Conservation (phyloP, 2,797 vertebrate species). For the Cossypha heuglini region DNA sequence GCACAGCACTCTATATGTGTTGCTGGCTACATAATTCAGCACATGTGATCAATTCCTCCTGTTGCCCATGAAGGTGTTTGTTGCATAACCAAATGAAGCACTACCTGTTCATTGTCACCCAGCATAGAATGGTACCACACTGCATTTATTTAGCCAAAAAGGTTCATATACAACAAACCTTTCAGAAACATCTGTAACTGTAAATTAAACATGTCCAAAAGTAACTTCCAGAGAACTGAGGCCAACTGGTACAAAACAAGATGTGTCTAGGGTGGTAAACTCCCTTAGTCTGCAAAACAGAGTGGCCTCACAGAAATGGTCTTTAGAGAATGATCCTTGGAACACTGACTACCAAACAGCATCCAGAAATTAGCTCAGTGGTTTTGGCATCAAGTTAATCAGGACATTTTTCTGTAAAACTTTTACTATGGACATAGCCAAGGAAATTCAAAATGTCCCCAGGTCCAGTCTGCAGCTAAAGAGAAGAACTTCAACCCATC, state of each 20-base stretch:
- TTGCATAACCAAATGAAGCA: background rate
- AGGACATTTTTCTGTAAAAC: conserved; percentile 17
- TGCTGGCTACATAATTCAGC: background rate
- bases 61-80: background rate
- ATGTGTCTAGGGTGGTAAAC: conserved; percentile 2
- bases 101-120: background rate
- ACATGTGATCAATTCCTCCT: background rate
- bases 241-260: conserved; percentile 12
- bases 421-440: background rate
- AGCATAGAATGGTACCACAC: background rate
- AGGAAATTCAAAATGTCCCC: conserved; percentile 8
- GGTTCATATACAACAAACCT: background rate
- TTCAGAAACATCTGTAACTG: background rate
- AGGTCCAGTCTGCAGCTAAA: background rate
- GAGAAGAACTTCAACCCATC: background rate
- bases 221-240: background rate
- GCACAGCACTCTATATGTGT: background rate
- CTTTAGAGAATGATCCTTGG: conserved; percentile 37
- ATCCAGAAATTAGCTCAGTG: conserved; percentile 61
- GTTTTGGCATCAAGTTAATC: conserved; percentile 42
- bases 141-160: background rate
- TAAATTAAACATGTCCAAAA: background rate
- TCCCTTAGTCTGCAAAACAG: background rate
- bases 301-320: conserved; percentile 10
- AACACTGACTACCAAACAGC: background rate